Evolutionary conservation across 2,888 invertebrate species (phyloP).

Genomic region (Galerucella calmariensis): DNA sequence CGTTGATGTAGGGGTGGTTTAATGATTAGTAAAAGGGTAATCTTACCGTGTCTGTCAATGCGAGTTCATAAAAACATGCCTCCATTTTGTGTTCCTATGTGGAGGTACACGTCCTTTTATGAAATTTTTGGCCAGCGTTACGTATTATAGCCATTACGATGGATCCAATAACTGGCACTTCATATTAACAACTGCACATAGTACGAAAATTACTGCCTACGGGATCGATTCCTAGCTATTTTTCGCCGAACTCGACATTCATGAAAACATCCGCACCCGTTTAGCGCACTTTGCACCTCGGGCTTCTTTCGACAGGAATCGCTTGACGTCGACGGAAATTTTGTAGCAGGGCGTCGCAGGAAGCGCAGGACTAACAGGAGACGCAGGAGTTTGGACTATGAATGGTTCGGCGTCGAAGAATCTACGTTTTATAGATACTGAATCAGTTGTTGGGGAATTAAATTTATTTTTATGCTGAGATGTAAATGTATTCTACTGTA

Average conservation of each 20-base stretch:
- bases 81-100: constrained; percentile 56
- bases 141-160: constrained; percentile 26
- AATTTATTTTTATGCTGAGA: neutral
- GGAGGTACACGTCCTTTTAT: constrained; percentile 45
- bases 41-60: constrained; percentile 64
- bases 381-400: constrained; percentile 16
- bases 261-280: constrained; percentile 44
- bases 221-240: constrained; percentile 30
- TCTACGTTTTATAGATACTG: neutral
- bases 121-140: constrained; percentile 40
- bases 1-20: neutral
- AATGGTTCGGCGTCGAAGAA: constrained; percentile 10
- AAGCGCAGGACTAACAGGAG: constrained; percentile 23
- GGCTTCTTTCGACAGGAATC: constrained; percentile 21
- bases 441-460: neutral
- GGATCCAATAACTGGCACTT: constrained; percentile 26
- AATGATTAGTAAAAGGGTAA: neutral
- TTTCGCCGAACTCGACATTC: constrained; percentile 28
- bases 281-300: constrained; percentile 33
- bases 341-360: constrained; percentile 34
- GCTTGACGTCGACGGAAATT: constrained; percentile 26
- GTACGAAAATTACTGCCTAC: constrained; percentile 22
- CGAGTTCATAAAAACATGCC: constrained; percentile 60
- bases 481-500: too few relatives aligned
- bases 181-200: constrained; percentile 31